A percentile compares a stretch with the other conserved stretches of the same genome.
Conservation (phyloP, 2,888 invertebrate genomes). For the Archips xylosteana region DNA sequence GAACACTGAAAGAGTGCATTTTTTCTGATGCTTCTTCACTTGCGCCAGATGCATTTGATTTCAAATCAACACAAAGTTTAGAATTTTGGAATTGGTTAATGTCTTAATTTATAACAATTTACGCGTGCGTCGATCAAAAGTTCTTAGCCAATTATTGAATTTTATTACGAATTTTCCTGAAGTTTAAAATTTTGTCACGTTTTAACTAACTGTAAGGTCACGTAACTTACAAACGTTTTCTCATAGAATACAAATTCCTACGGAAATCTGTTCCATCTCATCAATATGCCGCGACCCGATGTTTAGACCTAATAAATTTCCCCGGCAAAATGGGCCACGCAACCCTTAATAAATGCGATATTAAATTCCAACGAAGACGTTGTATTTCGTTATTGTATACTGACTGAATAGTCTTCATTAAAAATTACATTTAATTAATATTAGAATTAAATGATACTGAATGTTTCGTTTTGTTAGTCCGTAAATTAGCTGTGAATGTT, state of each 20-base stretch:
- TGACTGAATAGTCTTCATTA: not conserved
- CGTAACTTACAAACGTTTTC: constrained; percentile 15
- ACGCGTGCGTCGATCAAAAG: not conserved
- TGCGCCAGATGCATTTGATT: not conserved
- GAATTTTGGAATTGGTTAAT: not conserved
- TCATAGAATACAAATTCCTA: constrained; percentile 21
- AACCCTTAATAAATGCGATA: constrained; percentile 34
- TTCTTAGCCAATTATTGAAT: not conserved
- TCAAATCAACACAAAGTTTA: not conserved
- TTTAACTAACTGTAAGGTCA: constrained; percentile 5
- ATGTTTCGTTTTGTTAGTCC: not conserved
- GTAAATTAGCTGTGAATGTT: not conserved
- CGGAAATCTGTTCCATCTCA: constrained; percentile 37
- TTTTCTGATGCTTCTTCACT: not conserved
- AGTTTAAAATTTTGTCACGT: not conserved
- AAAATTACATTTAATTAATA: not conserved
- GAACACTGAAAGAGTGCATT: not conserved
- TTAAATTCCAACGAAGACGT: constrained; percentile 12
- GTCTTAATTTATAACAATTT: not conserved
- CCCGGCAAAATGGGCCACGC: constrained; percentile 27
- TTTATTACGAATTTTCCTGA: not conserved
- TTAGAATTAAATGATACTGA: not conserved
- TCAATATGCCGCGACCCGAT: constrained; percentile 37
- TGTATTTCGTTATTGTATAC: not conserved
- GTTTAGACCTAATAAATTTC: constrained; percentile 33